Percentiles rank a stretch among this genome's conserved stretches.
phyloP scores from a whole-genome alignment of 2,113 vertebrate species.

The Thermophis baileyi region DNA sequence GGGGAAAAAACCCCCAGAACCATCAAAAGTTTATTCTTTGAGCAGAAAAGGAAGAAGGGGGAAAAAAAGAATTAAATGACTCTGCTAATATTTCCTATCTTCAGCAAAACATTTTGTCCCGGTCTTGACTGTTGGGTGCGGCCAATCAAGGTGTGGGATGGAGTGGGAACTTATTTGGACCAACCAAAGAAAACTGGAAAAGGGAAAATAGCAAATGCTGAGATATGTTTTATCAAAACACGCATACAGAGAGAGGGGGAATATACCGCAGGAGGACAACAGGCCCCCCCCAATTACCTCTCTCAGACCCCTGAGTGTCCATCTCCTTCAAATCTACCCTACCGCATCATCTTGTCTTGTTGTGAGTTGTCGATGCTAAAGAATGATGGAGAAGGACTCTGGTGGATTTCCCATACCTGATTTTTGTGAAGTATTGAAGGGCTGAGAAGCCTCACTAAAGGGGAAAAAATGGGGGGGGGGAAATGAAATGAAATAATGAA shows the following conservation, averaged over 20 bases:
- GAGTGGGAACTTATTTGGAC: background rate
- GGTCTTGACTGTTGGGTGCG: background rate
- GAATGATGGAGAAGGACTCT: constrained; percentile 4
- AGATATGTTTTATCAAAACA: constrained; percentile 49
- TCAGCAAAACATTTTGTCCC: background rate
- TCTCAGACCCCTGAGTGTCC: constrained; percentile 25
- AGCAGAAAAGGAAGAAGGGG: constrained; percentile 29
- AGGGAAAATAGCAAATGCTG: background rate
- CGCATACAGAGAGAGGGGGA: background rate
- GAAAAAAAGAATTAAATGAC: background rate
- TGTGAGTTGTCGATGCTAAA: constrained; percentile 55
- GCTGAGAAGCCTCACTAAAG: constrained; percentile 53
- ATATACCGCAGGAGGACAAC: background rate
- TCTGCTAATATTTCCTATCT: background rate
- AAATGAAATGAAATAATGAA: background rate
- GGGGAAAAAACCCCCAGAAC: background rate
- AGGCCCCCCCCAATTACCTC: background rate
- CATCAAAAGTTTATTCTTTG: constrained; percentile 23
- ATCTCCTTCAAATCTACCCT: background rate
- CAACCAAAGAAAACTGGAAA: background rate
- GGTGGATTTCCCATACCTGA: constrained; percentile 54
- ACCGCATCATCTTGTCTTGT: constrained; percentile 66
- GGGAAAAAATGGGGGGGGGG: background rate
- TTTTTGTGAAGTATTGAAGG: constrained; percentile 50
- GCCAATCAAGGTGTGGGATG: background rate